These are phyloP conservation scores for Eulemur rubriventer DNA, from an alignment of 2,797 vertebrate species.

Conservation along the genomic window DNA sequence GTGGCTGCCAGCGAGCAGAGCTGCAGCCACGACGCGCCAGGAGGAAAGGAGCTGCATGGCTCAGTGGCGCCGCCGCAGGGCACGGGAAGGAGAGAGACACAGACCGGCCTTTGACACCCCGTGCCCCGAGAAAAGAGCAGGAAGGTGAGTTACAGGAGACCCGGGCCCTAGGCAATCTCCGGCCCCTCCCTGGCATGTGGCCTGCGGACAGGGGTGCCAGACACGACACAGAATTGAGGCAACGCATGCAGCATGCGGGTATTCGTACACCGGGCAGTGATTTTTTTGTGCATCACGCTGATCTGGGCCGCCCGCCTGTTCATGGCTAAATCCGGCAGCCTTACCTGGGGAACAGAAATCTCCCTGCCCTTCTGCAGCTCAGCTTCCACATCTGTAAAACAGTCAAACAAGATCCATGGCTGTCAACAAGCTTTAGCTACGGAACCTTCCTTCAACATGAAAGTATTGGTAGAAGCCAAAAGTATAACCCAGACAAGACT, in stretches of 20 bases:
- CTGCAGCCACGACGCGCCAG: neutral
- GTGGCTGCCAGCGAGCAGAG: neutral
- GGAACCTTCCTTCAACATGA: neutral
- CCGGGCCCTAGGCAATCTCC: neutral
- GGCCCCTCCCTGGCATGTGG: neutral
- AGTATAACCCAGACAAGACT: neutral
- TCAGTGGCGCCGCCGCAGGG: neutral
- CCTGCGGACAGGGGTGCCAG: no score
- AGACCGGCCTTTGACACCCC: neutral
- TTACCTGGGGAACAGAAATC: neutral
- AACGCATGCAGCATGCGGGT: neutral
- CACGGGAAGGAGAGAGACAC: neutral
- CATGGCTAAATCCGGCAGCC: neutral
- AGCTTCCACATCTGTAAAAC: neutral
- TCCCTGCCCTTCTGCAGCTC: neutral
- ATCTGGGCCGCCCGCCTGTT: neutral
- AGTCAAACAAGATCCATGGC: neutral
- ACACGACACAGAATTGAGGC: neutral
- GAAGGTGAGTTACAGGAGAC: neutral
- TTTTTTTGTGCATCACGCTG: neutral
- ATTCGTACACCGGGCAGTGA: neutral
- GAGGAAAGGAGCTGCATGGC: neutral
- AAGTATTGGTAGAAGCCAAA: neutral
- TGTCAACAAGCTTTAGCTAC: neutral
- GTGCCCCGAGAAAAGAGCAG: neutral